Evolutionary conservation across 2,113 vertebrate species (phyloP).

Genomic region (Parus major): DNA sequence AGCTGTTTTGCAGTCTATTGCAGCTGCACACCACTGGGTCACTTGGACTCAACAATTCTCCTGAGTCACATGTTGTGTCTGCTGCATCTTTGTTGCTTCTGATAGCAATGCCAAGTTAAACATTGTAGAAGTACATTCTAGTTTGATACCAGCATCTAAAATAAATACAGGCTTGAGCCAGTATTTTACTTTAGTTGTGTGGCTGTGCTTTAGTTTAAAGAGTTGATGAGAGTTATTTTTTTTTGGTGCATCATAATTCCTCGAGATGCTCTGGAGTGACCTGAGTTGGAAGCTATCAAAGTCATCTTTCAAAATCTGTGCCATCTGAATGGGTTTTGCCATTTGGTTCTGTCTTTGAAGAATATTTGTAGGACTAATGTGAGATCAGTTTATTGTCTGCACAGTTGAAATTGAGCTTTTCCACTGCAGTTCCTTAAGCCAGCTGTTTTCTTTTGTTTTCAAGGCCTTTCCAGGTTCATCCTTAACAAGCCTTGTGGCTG

Average conservation of each 20-base stretch:
- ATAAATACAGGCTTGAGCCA: background rate
- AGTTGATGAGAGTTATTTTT: background rate
- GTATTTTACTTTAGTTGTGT: background rate
- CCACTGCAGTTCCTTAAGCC: background rate
- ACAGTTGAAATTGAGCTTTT: slow-evolving; percentile 8
- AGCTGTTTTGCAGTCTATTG: background rate
- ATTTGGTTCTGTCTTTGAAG: background rate
- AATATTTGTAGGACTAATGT: background rate
- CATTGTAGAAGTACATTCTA: background rate
- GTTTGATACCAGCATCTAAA: background rate
- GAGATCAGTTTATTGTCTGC: slow-evolving; percentile 5
- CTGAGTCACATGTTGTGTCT: background rate
- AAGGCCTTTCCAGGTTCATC: background rate
- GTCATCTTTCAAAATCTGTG: background rate
- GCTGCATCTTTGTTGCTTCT: background rate
- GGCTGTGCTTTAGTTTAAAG: background rate
- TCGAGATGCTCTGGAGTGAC: background rate
- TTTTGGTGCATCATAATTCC: background rate
- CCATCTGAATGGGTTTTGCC: background rate
- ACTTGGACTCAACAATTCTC: background rate
- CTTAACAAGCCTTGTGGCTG: slow-evolving; percentile 15
- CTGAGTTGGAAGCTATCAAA: background rate
- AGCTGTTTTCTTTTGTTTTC: slow-evolving; percentile 38
- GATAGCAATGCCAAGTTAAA: background rate
- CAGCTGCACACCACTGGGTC: background rate